These are phyloP conservation scores for Cataglyphis rosenhaueri DNA, from an alignment of 2,888 invertebrate species.

Conservation along the genomic window DNA sequence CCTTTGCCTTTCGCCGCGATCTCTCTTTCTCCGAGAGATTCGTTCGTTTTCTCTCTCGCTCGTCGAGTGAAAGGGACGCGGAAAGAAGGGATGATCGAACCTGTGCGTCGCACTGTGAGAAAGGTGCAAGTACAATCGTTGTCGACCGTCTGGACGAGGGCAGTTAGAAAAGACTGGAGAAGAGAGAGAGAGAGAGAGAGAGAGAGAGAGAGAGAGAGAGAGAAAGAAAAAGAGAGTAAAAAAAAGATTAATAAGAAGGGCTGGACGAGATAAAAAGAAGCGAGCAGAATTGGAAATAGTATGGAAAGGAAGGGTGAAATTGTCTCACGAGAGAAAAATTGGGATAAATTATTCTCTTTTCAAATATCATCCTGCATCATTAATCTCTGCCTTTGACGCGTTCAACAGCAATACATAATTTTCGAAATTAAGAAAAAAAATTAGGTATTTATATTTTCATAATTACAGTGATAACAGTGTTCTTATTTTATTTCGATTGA, in stretches of 20 bases:
- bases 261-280: constrained; percentile 53
- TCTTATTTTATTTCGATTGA: not conserved
- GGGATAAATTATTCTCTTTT: constrained; percentile 53
- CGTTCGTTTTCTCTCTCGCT: constrained; percentile 47
- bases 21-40: constrained; percentile 43
- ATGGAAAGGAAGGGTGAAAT: constrained; percentile 55
- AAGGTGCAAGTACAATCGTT: constrained; percentile 74
- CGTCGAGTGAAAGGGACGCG: constrained; percentile 71
- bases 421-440: not conserved
- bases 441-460: not conserved
- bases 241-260: constrained; percentile 5
- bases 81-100: constrained; percentile 69
- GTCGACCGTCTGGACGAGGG: constrained; percentile 58
- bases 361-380: not conserved
- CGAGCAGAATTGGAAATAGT: constrained; percentile 49
- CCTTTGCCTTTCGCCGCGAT: constrained; percentile 25
- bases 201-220: not conserved
- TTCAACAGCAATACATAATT: not conserved
- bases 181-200: constrained; percentile 44
- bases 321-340: constrained; percentile 56
- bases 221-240: not conserved
- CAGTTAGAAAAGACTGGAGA: constrained; percentile 27
- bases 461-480: not conserved
- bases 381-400: not conserved
- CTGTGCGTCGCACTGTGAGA: constrained; percentile 71